These are phyloP conservation scores for Mythimna albipuncta DNA, from an alignment of 2,888 invertebrate species.

Conservation along the genomic window DNA sequence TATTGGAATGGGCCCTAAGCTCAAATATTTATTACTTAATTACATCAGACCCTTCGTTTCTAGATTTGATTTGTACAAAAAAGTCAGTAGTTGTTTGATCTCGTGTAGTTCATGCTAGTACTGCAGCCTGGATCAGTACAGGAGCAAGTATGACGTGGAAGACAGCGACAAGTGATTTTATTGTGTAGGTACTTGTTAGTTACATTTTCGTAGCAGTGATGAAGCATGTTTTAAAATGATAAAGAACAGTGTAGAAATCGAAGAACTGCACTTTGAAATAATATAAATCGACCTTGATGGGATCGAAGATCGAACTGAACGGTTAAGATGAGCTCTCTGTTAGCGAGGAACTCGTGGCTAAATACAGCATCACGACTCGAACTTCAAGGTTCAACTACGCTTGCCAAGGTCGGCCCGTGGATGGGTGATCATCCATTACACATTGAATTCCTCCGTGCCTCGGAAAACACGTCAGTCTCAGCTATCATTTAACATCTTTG, in stretches of 20 bases:
- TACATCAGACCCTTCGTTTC: constrained; percentile 31
- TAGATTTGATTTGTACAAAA: constrained; percentile 24
- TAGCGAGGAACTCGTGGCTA: too few relatives aligned
- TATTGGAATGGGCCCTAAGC: constrained; percentile 26
- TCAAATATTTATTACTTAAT: constrained; percentile 10
- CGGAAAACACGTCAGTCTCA: too few relatives aligned
- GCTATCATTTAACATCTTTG: too few relatives aligned
- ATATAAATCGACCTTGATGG: background rate
- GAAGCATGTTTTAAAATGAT: background rate
- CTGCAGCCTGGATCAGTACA: constrained; percentile 1
- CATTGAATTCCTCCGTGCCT: too few relatives aligned
- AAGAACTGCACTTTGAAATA: background rate
- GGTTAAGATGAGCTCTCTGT: background rate
- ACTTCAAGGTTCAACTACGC: too few relatives aligned
- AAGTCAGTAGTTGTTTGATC: constrained; percentile 15
- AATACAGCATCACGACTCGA: too few relatives aligned
- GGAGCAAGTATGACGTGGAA: constrained; percentile 39
- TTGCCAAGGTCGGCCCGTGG: background rate
- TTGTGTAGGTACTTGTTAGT: constrained; percentile 1
- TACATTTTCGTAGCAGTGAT: constrained; percentile 8
- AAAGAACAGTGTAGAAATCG: background rate
- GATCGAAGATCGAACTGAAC: background rate
- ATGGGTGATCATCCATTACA: too few relatives aligned
- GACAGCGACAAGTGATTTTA: constrained; percentile 34
- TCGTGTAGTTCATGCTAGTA: constrained; percentile 7